These are phyloP conservation scores for Graphium colonna DNA, from an alignment of 2,888 invertebrate genomes.

Conservation along the genomic window DNA sequence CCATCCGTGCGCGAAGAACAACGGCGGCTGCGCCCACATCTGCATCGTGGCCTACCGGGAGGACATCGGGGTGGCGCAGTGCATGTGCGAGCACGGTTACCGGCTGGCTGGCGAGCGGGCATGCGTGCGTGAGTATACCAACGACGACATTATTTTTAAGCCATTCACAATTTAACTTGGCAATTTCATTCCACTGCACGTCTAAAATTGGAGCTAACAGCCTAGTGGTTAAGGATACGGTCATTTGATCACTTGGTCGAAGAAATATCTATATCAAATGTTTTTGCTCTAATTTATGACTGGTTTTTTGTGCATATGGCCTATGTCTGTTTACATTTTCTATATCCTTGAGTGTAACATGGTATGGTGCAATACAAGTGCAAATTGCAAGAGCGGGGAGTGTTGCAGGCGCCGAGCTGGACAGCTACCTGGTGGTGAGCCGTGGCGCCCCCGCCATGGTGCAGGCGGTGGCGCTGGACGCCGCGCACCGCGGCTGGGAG, in stretches of 20 bases:
- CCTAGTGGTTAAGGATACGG: too few species aligned
- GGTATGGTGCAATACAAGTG: too few species aligned
- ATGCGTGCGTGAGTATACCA: constrained; percentile 80
- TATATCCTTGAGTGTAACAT: too few species aligned
- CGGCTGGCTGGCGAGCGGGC: constrained; percentile 76
- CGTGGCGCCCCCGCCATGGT: constrained; percentile 83
- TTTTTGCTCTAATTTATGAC: too few species aligned
- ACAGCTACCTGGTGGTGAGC: constrained; percentile 80
- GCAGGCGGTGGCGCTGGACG: constrained; percentile 79
- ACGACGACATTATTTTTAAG: too few species aligned
- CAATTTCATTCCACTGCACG: not conserved
- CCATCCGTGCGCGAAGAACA: constrained; percentile 84
- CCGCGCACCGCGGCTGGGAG: constrained; percentile 68
- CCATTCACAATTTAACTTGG: not conserved
- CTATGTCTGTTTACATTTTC: too few species aligned
- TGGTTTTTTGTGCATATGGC: too few species aligned
- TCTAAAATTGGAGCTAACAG: too few species aligned
- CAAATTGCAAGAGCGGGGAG: too few species aligned
- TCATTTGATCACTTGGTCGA: too few species aligned
- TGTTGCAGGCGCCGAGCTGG: constrained; percentile 72
- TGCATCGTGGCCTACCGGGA: constrained; percentile 83
- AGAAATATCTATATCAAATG: too few species aligned
- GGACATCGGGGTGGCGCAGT: constrained; percentile 77
- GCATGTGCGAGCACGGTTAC: constrained; percentile 87
- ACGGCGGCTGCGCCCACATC: constrained; percentile 88